phyloP scores from a whole-genome alignment of 2,113 vertebrate species.

The Pterocles burchelli region DNA sequence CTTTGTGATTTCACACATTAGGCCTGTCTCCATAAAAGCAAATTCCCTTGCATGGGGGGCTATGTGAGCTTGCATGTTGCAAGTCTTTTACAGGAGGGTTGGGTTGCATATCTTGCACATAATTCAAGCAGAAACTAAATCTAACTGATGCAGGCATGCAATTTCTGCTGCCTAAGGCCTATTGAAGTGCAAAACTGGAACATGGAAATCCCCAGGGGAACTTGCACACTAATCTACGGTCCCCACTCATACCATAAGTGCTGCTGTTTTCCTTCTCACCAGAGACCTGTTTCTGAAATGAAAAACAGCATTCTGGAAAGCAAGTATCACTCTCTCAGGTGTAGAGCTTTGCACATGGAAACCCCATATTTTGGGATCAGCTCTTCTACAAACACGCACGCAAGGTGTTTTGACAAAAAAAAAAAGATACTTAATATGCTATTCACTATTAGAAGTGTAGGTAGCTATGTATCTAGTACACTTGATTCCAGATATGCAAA shows the following conservation, averaged over 20 bases:
- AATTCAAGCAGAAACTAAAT: not conserved
- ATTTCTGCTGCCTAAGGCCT: slow-evolving; percentile 16
- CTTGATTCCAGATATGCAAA: not conserved
- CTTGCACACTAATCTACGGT: not conserved
- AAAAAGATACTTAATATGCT: not conserved
- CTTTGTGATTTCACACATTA: not conserved
- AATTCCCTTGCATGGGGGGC: not conserved
- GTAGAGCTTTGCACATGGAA: not conserved
- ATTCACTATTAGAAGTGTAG: not conserved
- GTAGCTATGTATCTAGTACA: not conserved
- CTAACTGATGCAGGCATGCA: not conserved
- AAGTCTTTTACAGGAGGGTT: not conserved
- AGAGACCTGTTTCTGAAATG: not conserved
- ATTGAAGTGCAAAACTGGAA: not conserved
- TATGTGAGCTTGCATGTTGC: not conserved
- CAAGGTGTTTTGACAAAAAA: not conserved
- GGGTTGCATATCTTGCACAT: not conserved
- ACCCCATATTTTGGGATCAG: not conserved
- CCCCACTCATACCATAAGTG: not conserved
- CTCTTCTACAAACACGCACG: not conserved
- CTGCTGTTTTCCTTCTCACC: not conserved
- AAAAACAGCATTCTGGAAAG: not conserved
- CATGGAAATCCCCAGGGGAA: not conserved
- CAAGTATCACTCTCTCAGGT: not conserved
- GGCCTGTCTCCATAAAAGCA: not conserved